Conservation (phyloP, 2,113 vertebrate species). For the Psilopogon haemacephalus region DNA sequence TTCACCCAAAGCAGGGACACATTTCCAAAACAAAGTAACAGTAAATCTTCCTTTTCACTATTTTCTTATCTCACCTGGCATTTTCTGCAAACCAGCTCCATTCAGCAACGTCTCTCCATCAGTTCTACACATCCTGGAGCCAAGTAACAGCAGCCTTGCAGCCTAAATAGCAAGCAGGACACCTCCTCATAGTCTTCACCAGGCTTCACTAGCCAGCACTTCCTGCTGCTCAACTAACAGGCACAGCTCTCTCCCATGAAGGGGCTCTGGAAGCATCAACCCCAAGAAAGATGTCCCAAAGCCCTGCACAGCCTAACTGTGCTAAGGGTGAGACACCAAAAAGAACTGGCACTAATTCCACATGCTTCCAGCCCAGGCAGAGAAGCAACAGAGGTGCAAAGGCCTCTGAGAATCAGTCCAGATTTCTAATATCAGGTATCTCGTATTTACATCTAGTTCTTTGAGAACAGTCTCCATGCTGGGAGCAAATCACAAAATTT, state of each 20-base stretch:
- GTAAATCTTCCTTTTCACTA: not conserved
- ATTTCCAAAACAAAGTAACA: not conserved
- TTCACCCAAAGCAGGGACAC: not conserved
- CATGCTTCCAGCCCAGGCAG: not conserved
- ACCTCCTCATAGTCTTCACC: rapidly evolving
- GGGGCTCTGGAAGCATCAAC: not conserved
- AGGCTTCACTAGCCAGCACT: not conserved
- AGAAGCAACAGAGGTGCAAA: rapidly evolving
- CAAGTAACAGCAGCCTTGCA: not conserved
- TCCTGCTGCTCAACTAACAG: rapidly evolving
- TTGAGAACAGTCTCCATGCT: not conserved
- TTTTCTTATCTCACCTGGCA: not conserved
- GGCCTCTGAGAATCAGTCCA: not conserved
- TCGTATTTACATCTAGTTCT: not conserved
- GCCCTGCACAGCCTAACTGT: rapidly evolving
- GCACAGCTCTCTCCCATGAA: not conserved
- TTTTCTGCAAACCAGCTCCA: not conserved
- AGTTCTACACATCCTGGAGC: not conserved
- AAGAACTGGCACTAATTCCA: not conserved
- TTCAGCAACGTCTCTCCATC: not conserved
- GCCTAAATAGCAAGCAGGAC: not conserved
- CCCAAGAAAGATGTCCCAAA: not conserved
- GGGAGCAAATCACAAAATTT: not conserved
- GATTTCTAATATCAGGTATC: not conserved
- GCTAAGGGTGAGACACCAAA: not conserved